Conservation (phyloP, 2,888 invertebrate species). For the Unio delphinus region DNA sequence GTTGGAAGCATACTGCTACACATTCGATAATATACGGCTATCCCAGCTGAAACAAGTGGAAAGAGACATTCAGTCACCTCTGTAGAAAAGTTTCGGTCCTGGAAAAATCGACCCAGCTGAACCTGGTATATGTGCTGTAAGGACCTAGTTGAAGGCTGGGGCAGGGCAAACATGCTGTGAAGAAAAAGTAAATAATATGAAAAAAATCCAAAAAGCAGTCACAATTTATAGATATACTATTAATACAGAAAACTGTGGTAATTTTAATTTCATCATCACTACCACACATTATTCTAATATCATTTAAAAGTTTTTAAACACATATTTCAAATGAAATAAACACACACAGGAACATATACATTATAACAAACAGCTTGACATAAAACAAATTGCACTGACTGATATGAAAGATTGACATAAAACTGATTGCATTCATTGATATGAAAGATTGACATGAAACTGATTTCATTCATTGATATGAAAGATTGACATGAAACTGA, state of each 20-base stretch:
- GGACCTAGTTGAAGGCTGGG: slow-evolving; percentile 69
- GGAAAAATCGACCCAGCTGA: slow-evolving; percentile 69
- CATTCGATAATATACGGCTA: slow-evolving; percentile 70
- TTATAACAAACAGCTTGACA: too few relatives aligned
- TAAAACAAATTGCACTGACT: too few relatives aligned
- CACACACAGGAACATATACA: too few relatives aligned
- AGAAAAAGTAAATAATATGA: background rate
- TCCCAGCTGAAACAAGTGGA: slow-evolving; percentile 67
- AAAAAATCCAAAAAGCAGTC: background rate
- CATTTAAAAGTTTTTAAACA: too few relatives aligned
- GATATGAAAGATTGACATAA: too few relatives aligned
- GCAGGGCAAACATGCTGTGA: slow-evolving; percentile 68
- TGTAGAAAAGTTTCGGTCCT: slow-evolving; percentile 68
- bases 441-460: too few relatives aligned
- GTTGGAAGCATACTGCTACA: slow-evolving; percentile 68
- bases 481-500: too few relatives aligned
- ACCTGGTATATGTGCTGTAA: slow-evolving; percentile 72
- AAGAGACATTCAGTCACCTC: slow-evolving; percentile 67
- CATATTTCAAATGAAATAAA: too few relatives aligned
- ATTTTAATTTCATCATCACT: background rate
- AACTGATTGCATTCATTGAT: too few relatives aligned
- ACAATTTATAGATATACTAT: too few relatives aligned
- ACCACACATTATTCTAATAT: too few relatives aligned
- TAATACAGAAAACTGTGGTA: background rate
- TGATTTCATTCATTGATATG: too few relatives aligned